Conservation (phyloP, 64 coral and sea anemone genomes). For the Pocillopora damicornis region DNA sequence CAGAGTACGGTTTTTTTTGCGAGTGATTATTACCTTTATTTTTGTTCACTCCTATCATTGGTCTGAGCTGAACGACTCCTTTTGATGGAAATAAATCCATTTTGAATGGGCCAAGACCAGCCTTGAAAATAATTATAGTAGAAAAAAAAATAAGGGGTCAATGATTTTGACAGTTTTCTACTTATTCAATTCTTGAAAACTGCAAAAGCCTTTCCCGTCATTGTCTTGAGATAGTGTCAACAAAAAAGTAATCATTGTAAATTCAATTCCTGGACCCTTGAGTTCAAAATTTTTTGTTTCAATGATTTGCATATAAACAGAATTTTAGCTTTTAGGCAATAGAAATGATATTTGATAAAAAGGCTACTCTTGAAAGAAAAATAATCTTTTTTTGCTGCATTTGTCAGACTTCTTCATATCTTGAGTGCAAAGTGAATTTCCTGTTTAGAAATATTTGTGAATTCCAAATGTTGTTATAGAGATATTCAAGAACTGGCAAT, state of each 20-base stretch:
- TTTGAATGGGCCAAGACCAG: neutral
- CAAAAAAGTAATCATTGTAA: neutral
- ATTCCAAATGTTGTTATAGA: constrained; percentile 15
- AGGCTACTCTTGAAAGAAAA: neutral
- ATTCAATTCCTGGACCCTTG: neutral
- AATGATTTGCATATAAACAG: neutral
- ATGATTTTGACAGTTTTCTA: neutral
- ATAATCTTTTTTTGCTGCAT: no score
- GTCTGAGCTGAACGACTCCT: neutral
- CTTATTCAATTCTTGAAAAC: neutral
- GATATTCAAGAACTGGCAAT: neutral
- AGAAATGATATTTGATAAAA: neutral
- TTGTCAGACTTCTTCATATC: neutral
- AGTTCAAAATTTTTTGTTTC: neutral
- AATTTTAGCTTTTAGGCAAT: neutral
- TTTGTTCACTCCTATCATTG: neutral
- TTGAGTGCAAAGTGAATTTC: neutral
- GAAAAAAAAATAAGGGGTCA: neutral
- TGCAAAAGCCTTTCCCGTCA: neutral
- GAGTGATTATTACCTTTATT: neutral
- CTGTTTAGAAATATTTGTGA: neutral
- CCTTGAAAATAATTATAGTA: neutral
- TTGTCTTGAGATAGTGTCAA: neutral
- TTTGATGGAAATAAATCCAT: neutral
- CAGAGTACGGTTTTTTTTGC: neutral